Evolutionary conservation across 2,113 vertebrate species (phyloP).

Genomic region (Myiagra hebetior): DNA sequence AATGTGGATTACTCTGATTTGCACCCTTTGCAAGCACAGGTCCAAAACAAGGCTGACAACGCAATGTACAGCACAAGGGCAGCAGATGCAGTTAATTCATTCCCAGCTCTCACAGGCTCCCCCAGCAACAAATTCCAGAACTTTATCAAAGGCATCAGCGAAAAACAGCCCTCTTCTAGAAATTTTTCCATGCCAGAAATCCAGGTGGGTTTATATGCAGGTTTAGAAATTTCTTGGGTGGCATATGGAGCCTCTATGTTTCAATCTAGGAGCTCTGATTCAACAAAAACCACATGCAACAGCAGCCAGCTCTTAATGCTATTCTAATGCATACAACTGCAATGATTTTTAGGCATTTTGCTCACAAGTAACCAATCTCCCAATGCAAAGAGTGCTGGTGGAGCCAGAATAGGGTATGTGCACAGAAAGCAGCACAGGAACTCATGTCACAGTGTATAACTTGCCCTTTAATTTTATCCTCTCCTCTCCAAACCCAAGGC

Average conservation of each 20-base stretch:
- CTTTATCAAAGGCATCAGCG: background rate
- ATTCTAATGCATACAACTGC: background rate
- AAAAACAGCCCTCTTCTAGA: background rate
- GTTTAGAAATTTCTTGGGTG: background rate
- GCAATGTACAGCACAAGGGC: background rate
- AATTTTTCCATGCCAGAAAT: background rate
- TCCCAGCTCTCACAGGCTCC: background rate
- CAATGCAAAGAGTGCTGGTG: background rate
- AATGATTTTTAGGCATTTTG: background rate
- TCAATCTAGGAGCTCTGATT: background rate
- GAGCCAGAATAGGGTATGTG: background rate
- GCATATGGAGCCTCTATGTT: background rate
- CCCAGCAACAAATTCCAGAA: background rate
- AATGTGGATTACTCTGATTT: accelerated
- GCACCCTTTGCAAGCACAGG: background rate
- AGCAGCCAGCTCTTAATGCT: background rate
- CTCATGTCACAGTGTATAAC: background rate
- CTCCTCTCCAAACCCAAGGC: background rate
- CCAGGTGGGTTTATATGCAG: background rate
- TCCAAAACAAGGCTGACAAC: background rate
- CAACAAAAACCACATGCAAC: background rate
- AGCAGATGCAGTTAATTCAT: background rate
- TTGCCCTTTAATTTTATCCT: background rate
- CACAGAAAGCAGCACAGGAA: background rate
- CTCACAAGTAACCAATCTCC: background rate